Conservation (phyloP, 2,113 vertebrate genomes). For the Ursus arctos region DNA sequence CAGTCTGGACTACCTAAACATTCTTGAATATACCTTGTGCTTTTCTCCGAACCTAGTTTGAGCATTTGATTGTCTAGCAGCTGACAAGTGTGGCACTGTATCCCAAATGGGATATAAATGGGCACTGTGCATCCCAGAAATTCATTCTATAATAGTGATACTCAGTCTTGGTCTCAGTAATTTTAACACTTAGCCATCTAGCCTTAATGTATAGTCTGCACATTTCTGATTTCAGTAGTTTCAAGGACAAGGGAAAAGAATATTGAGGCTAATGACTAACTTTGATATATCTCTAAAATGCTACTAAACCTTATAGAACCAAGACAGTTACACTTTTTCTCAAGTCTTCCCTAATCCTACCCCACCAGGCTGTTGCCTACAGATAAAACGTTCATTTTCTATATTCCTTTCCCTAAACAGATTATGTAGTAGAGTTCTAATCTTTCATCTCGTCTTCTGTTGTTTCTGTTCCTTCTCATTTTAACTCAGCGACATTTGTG, state of each 20-base stretch:
- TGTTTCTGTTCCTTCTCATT: constrained; percentile 18
- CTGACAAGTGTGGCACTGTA: not conserved
- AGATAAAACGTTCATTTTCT: constrained; percentile 1
- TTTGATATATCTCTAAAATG: not conserved
- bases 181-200: not conserved
- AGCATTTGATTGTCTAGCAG: not conserved
- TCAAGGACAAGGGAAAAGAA: not conserved
- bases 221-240: not conserved
- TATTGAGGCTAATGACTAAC: not conserved
- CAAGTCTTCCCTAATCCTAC: not conserved
- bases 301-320: not conserved
- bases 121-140: not conserved
- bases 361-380: not conserved
- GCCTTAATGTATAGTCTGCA: not conserved
- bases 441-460: not conserved
- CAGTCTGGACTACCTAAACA: not conserved
- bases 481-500: constrained; percentile 32
- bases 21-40: not conserved
- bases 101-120: not conserved
- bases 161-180: not conserved
- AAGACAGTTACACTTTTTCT: not conserved
- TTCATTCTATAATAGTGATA: not conserved
- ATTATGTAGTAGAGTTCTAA: not conserved
- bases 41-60: not conserved
- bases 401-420: not conserved